phyloP scores from a whole-genome alignment of 1,140 invertebrate genomes.

The Acyrthosiphon pisum region DNA sequence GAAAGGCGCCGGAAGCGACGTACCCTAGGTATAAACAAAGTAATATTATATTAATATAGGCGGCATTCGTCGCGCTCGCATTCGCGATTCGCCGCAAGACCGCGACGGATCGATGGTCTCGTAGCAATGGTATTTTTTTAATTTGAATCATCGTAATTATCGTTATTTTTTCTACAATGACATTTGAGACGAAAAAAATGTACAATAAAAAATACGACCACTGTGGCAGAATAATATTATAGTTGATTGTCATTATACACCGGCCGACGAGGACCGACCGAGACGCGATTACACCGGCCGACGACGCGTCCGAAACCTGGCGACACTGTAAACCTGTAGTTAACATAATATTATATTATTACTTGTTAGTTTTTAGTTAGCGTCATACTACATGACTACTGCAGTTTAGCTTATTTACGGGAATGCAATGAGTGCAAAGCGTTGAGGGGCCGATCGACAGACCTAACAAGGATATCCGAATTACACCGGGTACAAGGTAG shows the following conservation, averaged over 20 bases:
- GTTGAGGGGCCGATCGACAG: neutral
- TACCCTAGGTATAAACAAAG: neutral
- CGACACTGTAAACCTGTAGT: too few relatives aligned
- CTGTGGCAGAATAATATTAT: neutral
- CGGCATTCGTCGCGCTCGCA: neutral
- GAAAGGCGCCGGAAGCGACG: neutral
- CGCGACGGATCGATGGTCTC: neutral
- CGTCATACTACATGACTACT: neutral
- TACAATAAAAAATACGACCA: neutral
- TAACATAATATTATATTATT: neutral
- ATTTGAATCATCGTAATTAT: slow-evolving; percentile 1
- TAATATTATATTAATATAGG: neutral
- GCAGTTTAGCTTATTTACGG: neutral
- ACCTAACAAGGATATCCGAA: neutral
- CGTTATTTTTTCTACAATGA: neutral
- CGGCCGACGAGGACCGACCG: neutral
- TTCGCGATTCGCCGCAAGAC: neutral
- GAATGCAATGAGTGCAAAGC: neutral
- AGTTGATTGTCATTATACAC: neutral
- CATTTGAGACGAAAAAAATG: neutral
- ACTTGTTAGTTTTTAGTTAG: neutral
- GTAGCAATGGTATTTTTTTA: neutral
- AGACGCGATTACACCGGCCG: neutral
- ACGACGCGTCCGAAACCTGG: too few relatives aligned
- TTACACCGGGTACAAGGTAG: too few relatives aligned